Conservation (phyloP, 2,888 invertebrate genomes). For the Theretra japonica region DNA sequence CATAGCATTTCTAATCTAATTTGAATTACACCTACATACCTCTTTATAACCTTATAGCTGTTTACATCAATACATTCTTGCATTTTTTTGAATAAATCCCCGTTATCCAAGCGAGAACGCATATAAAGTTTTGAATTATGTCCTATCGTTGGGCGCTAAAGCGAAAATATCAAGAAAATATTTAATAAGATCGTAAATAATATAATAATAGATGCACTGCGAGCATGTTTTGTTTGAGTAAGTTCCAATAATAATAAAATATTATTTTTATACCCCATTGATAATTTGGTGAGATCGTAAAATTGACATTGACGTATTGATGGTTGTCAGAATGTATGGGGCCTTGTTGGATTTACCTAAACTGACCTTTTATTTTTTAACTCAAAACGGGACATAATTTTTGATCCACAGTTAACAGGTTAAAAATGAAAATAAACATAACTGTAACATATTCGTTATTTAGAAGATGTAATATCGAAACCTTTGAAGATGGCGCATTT, state of each 20-base stretch:
- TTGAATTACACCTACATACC: too few relatives aligned
- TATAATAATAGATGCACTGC: not conserved
- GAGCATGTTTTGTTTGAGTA: not conserved
- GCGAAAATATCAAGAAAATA: slow-evolving; percentile 30
- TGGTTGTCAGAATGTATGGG: too few relatives aligned
- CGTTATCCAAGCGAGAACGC: not conserved
- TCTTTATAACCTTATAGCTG: not conserved
- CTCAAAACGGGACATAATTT: too few relatives aligned
- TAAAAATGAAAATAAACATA: too few relatives aligned
- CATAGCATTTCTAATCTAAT: too few relatives aligned
- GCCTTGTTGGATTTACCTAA: too few relatives aligned
- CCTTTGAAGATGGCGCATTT: too few relatives aligned
- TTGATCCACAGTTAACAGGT: too few relatives aligned
- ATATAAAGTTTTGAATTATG: slow-evolving; percentile 8
- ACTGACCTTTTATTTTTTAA: too few relatives aligned
- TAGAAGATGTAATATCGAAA: too few relatives aligned
- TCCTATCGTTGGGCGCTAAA: not conserved
- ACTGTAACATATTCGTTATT: too few relatives aligned
- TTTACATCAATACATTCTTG: not conserved
- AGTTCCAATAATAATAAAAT: slow-evolving; percentile 25
- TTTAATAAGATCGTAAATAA: slow-evolving; percentile 27
- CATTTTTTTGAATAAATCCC: not conserved
- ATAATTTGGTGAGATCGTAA: not conserved
- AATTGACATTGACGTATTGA: not conserved
- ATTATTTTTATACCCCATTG: too few relatives aligned